Conservation (phyloP, 2,888 invertebrate genomes). For the Cephonodes hylas region DNA sequence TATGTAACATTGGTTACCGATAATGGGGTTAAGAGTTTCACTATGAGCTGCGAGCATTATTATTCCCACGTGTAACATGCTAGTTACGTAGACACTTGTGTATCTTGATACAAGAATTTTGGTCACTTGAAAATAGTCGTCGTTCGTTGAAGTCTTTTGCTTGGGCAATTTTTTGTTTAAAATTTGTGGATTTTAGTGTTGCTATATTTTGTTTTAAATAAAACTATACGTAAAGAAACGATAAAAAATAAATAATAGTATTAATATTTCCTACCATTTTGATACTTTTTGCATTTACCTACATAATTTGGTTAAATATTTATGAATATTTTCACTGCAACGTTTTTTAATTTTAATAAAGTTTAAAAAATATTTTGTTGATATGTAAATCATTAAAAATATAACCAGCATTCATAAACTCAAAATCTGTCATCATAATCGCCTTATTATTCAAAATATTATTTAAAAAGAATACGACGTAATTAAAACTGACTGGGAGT, state of each 20-base stretch:
- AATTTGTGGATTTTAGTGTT: neutral
- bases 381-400: no score
- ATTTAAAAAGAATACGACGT: neutral
- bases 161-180: neutral
- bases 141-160: constrained; percentile 15
- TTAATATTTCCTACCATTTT: no score
- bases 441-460: no score
- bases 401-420: no score
- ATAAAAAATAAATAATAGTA: no score
- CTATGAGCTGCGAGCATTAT: constrained; percentile 23
- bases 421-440: no score
- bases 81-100: neutral
- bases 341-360: no score
- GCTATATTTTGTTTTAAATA: neutral
- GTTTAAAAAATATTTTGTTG: no score
- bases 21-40: constrained; percentile 40
- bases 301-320: no score
- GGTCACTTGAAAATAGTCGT: neutral
- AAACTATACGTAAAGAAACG: neutral
- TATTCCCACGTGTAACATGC: constrained; percentile 37
- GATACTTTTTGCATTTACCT: no score
- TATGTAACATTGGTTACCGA: constrained; percentile 38
- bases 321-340: no score
- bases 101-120: neutral
- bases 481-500: neutral